Conservation (phyloP, 2,888 invertebrate species). For the Microplitis deprimator region DNA sequence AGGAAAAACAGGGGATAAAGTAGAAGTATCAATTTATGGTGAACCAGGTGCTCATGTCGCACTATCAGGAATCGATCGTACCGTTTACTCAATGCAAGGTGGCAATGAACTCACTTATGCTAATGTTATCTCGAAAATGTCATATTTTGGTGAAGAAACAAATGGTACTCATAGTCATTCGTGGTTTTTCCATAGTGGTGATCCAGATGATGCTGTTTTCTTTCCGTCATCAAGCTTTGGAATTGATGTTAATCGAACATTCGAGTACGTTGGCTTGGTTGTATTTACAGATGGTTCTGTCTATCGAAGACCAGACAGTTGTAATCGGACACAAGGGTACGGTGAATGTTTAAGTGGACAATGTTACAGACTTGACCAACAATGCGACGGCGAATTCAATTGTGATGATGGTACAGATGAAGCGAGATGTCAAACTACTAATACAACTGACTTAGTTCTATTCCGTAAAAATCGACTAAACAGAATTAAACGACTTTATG, state of each 20-base stretch:
- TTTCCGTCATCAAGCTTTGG: constrained; percentile 93
- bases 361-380: constrained; percentile 83
- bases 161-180: constrained; percentile 88
- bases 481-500: constrained; percentile 90
- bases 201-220: constrained; percentile 87
- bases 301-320: constrained; percentile 78
- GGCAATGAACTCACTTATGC: constrained; percentile 92
- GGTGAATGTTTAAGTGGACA: constrained; percentile 86
- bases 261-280: constrained; percentile 89
- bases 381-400: constrained; percentile 84
- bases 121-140: constrained; percentile 89
- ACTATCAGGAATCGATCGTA: constrained; percentile 89
- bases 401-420: constrained; percentile 92
- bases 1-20: constrained; percentile 91
- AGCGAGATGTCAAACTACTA: constrained; percentile 79
- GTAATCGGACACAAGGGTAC: constrained; percentile 82
- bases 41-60: constrained; percentile 96
- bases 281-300: constrained; percentile 92
- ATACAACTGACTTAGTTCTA: constrained; percentile 79
- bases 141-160: constrained; percentile 86
- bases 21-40: constrained; percentile 94
- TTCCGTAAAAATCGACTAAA: constrained; percentile 90
- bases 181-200: constrained; percentile 89
- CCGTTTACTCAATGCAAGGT: constrained; percentile 94
- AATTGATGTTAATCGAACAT: constrained; percentile 94